Base-by-base conservation (phyloP, 2,113 vertebrate species). In the Orientallactaga bullata region DNA sequence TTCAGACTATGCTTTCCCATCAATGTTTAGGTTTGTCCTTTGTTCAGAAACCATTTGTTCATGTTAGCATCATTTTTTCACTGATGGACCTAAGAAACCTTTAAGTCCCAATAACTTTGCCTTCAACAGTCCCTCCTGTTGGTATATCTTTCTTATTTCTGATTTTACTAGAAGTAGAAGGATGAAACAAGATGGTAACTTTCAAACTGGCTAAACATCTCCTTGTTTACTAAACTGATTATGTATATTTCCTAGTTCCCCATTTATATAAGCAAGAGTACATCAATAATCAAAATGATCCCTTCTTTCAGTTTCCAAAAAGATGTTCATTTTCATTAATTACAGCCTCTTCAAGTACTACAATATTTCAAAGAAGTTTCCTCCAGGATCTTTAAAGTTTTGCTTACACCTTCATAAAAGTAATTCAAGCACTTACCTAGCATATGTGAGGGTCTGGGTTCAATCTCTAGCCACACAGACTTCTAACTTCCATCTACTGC, bases 41-140 rank as follows among this genome's bases (percentile, higher is more conserved):
- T 86, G 17, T 72, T 93, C 37, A 77, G 55, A 77, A 82, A 16
- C 1, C 3, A 55, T 85, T 88, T 94, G 28, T 85, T 72, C 85
- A 76, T 65, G 71, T 82, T 78, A 72, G 12, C 10, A 88, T 72
- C 13, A 66, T 60, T 82, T 73, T 68, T 1, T 9, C 24, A 18
- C 23, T 37, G 7, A 30, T 83, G 47, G 90, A 6, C 61, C 78
- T 94, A 26, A 87, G 61, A n/a, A 24, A 23, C 21, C 10, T 37
- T 79, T 68, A 78, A 58, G 21, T 80, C 3, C 15, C 21, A 88
- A 20, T 10, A 78, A 17, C 28, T 77, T 94, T 32, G 39, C 3
- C 17, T n/a, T 42, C 65, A 77, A 60, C 16, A 72, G 11, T 42
- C 30, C 37, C 28, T 60, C n/a, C n/a, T 65, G 35, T 82, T 8